Evolutionary conservation across 2,888 invertebrate species (phyloP).

Genomic region (Noctua comes): DNA sequence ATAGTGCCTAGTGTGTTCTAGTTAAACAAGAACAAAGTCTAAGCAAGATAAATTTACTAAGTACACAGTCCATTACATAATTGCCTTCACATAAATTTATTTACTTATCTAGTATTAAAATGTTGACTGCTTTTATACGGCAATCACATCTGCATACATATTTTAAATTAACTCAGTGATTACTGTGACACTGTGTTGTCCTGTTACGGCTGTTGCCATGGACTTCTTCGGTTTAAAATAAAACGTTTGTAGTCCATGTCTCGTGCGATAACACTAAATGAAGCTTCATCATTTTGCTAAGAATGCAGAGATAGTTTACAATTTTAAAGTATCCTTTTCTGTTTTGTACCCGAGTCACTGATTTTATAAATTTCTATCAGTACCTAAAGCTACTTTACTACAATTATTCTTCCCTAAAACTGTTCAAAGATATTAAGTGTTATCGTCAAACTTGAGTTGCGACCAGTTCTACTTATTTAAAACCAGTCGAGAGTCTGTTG

Average conservation of each 20-base stretch:
- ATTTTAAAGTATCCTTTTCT: neutral
- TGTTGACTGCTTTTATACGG: slow-evolving; percentile 14
- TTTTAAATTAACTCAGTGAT: slow-evolving; percentile 39
- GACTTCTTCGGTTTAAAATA: slow-evolving; percentile 6
- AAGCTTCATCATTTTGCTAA: neutral
- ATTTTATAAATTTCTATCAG: neutral
- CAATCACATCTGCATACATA: slow-evolving; percentile 40
- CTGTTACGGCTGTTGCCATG: slow-evolving; percentile 12
- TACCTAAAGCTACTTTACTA: neutral
- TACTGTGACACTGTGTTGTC: slow-evolving; percentile 31
- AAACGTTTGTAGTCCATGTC: slow-evolving; percentile 19
- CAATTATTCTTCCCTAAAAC: neutral
- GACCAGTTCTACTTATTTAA: slow-evolving; percentile 5
- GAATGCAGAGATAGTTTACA: neutral
- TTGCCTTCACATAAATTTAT: slow-evolving; percentile 8
- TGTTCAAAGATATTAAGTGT: neutral
- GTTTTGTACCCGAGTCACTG: neutral
- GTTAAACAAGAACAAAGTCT: slow-evolving; percentile 6
- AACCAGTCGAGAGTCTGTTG: slow-evolving; percentile 10
- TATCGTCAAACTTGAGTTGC: neutral
- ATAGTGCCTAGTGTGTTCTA: neutral
- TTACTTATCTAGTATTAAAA: slow-evolving; percentile 25
- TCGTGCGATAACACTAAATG: slow-evolving; percentile 1
- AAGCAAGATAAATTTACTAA: neutral
- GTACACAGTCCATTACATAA: slow-evolving; percentile 18